These are phyloP conservation scores for Eulithis testata DNA, from an alignment of 2,888 invertebrate genomes.

Conservation along the genomic window DNA sequence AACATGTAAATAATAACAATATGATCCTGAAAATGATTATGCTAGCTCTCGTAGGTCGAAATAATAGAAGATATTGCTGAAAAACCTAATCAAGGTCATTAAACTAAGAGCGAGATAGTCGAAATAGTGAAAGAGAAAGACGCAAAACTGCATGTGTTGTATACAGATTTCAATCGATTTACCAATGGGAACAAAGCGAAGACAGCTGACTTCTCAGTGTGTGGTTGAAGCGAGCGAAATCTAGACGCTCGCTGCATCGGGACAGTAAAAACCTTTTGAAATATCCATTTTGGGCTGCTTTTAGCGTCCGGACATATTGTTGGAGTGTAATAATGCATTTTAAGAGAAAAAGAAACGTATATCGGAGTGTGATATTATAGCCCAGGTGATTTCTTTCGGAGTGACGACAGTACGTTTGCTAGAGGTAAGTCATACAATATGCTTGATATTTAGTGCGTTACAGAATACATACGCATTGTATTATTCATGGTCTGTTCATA, in stretches of 20 bases:
- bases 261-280: slow-evolving; percentile 54
- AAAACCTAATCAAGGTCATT: slow-evolving; percentile 68
- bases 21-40: slow-evolving; percentile 34
- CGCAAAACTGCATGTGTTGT: slow-evolving; percentile 59
- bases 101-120: slow-evolving; percentile 62
- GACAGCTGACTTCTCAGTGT: slow-evolving; percentile 81
- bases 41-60: slow-evolving; percentile 35
- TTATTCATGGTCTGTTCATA: slow-evolving; percentile 34
- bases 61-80: slow-evolving; percentile 37
- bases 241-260: slow-evolving; percentile 65
- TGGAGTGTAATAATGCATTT: slow-evolving; percentile 83
- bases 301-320: slow-evolving; percentile 73
- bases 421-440: slow-evolving; percentile 49
- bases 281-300: slow-evolving; percentile 74
- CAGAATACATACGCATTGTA: slow-evolving; percentile 36
- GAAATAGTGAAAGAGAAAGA: slow-evolving; percentile 54
- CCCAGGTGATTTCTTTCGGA: slow-evolving; percentile 76
- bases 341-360: slow-evolving; percentile 82
- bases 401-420: slow-evolving; percentile 57
- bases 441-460: slow-evolving; percentile 47
- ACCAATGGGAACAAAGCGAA: slow-evolving; percentile 74
- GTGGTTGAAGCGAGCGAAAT: slow-evolving; percentile 62
- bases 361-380: slow-evolving; percentile 83
- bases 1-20: slow-evolving; percentile 20
- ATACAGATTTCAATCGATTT: slow-evolving; percentile 75